Evolutionary conservation across 2,113 vertebrate genomes (phyloP), one percentile per base, ranked within the genome.

Genomic region (Pseudorasbora parva): DNA sequence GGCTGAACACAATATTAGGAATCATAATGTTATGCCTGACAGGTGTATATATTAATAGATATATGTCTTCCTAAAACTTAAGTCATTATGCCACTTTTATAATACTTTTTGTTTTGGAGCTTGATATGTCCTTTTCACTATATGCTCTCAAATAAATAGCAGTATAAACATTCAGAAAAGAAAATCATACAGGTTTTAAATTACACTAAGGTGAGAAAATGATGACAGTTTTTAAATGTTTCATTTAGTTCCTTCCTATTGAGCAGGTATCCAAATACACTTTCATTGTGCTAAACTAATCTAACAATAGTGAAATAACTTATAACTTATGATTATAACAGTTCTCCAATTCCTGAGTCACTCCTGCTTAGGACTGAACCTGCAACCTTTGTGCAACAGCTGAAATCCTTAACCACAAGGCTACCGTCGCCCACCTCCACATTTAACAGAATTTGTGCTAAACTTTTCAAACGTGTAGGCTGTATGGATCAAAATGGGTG

Each of bases 391-490:
- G 74, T 78, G 59, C 66, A 66, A 45, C 57, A 47, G 77, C 43
- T 47, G 15, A 64, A 47, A 66, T 64, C 23, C 43, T 64, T 21
- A 64, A 79, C 59, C 59, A 64, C 45, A 27, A 78, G 15, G 56
- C 41, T 45, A 62, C 43, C 74, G n/a, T n/a, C n/a, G 1, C 74
- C 59, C 25, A 19, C 76, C 41, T 62, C 57, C 59, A 79, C 77
- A 27, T 79, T 66, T 49, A 66, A 9, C 77, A 79, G 23, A 47
- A 66, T 30, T 79, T 66, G 59, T 49, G 59, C 43, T 25, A 51
- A 79, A 66, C 57, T 30, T 79, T 79, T 79, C 9, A 30, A 79
- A 79, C 49, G 77, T 49, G 77, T 79, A 30, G 77, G 77, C 59
- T 30, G 59, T 4, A 79, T 64, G 25, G 43, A 79, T 62, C 17